A percentile compares a stretch with the other conserved stretches of the same genome.
Conservation (phyloP, 2,113 vertebrate genomes). For the Falco punctatus region DNA sequence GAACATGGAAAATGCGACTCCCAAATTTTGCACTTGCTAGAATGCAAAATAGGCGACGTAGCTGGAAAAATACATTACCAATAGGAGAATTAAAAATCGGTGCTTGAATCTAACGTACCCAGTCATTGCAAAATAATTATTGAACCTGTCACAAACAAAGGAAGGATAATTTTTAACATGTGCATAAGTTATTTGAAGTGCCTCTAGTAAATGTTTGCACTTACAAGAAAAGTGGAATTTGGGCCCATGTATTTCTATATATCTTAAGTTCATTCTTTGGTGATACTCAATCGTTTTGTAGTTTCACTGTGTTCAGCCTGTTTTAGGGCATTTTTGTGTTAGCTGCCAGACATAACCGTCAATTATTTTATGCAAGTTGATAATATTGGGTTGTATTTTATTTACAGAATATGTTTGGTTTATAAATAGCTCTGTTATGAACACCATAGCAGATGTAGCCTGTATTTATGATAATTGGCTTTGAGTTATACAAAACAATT, state of each 20-base stretch:
- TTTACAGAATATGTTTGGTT: not conserved
- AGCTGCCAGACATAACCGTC: not conserved
- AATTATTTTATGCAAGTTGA: not conserved
- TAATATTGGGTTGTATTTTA: not conserved
- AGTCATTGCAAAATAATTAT: not conserved
- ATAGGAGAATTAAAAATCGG: not conserved
- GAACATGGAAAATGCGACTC: not conserved
- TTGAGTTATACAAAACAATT: not conserved
- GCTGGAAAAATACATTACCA: not conserved
- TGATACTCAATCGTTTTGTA: not conserved
- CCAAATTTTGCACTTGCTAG: not conserved
- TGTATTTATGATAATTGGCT: not conserved
- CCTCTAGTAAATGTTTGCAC: not conserved
- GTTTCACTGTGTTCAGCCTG: not conserved
- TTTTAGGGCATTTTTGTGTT: not conserved
- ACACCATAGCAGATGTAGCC: not conserved
- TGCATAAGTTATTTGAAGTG: not conserved
- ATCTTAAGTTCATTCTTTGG: not conserved
- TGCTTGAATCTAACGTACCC: not conserved
- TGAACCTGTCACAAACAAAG: not conserved
- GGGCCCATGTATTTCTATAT: not conserved
- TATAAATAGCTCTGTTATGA: not conserved
- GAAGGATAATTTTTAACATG: not conserved
- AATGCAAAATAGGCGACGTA: not conserved
- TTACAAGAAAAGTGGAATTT: slow-evolving; percentile 7